Base-by-base conservation (phyloP, 2,888 invertebrate genomes). In the Pilophorus perplexus region DNA sequence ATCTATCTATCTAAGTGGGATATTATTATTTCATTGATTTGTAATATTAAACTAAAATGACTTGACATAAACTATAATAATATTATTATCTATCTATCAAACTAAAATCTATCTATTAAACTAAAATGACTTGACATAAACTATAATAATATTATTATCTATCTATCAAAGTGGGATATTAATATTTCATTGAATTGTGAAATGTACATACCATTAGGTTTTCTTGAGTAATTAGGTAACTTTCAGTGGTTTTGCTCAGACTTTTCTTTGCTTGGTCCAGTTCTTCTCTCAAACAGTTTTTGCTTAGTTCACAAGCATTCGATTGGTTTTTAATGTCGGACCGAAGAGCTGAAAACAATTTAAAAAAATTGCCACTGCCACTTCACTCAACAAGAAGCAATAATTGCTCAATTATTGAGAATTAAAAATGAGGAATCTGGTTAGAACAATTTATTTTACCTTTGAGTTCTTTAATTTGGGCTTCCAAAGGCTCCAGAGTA, bases 161-260 rank as follows among this genome's bases (percentile, higher is more conserved):
- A n/a, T n/a, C n/a, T n/a, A n/a, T n/a, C n/a, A n/a, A n/a, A n/a
- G n/a, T n/a, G n/a, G n/a, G n/a, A n/a, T n/a, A n/a, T n/a, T n/a
- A n/a, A n/a, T n/a, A n/a, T n/a, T n/a, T n/a, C n/a, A n/a, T n/a
- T n/a, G n/a, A n/a, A n/a, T n/a, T n/a, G n/a, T n/a, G n/a, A n/a
- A n/a, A n/a, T n/a, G n/a, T n/a, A n/a, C n/a, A 25, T 66, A 71
- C 71, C 60, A 59, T 44, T 16, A 69, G 66, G 22, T 69, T 68
- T 48, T 71, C 69, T 42, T 69, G 67, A 46, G 68, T 65, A 18
- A 64, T 40, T 40, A 64, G 38, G 38, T 57, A 68, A 46, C 64
- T 67, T 23, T 68, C 68, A 10, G 67, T 67, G 3, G 44, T 60
- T 50, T 68, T 67, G 42, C 42, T 67, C 0, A 68, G 46, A 52